Evolutionary conservation across 2,113 vertebrate genomes (phyloP).

Genomic region (Axis porcinus): DNA sequence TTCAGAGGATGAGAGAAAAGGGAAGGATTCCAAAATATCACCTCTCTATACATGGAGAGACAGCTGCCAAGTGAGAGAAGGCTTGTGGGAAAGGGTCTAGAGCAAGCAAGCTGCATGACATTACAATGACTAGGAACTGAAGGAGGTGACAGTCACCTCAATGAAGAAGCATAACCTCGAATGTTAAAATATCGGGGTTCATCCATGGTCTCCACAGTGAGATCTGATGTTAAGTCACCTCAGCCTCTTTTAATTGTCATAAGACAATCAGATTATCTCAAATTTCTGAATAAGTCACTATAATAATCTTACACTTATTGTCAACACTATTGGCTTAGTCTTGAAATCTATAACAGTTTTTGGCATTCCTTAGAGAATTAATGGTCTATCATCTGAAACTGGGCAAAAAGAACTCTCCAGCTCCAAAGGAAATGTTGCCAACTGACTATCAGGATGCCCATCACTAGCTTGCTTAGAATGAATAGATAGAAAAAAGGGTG

Average conservation of each 20-base stretch:
- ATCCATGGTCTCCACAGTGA: neutral
- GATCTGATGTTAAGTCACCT: neutral
- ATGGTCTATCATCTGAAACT: neutral
- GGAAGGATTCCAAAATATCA: constrained; percentile 23
- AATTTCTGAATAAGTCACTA: constrained; percentile 4
- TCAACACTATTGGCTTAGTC: neutral
- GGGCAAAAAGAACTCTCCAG: neutral
- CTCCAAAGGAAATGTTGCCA: neutral
- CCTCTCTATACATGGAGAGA: neutral
- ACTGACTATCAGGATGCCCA: neutral
- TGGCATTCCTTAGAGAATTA: neutral
- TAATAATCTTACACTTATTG: neutral
- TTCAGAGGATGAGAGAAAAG: constrained; percentile 26
- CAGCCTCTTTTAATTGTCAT: neutral
- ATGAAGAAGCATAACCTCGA: too few relatives aligned
- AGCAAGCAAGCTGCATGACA: neutral
- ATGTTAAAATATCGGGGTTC: neutral
- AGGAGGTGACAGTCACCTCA: neutral
- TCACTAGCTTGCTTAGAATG: neutral
- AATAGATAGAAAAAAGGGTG: constrained; percentile 18
- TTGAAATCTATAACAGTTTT: constrained; percentile 15
- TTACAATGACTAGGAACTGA: neutral
- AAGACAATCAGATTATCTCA: neutral
- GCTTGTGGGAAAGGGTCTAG: neutral
- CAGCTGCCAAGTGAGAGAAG: neutral